Evolutionary conservation across 2,797 vertebrate species (phyloP).

Genomic region (Sebastes vulpes): DNA sequence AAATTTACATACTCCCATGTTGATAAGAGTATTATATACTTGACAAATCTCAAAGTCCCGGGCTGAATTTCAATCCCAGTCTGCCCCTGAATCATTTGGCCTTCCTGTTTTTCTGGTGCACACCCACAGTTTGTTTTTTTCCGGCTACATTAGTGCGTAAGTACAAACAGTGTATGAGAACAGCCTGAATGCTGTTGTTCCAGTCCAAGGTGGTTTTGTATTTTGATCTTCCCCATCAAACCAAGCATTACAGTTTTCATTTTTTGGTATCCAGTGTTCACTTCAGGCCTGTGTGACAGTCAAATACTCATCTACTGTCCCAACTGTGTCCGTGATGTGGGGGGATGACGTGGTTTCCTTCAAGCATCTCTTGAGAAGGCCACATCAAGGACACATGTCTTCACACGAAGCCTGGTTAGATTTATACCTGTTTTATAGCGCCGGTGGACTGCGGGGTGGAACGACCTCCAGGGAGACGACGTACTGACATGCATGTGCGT

Average conservation of each 20-base stretch:
- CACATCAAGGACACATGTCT: conserved; percentile 40
- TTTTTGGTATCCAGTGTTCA: neutral
- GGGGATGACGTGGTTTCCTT: neutral
- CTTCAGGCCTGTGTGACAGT: neutral
- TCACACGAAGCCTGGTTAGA: conserved; percentile 12
- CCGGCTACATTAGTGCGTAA: no score
- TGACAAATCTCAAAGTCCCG: no score
- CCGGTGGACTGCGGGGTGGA: neutral
- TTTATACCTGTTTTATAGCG: conserved; percentile 39
- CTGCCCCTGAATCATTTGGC: no score
- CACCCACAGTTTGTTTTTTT: no score
- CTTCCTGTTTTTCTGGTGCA: no score
- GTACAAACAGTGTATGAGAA: no score
- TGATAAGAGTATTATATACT: no score
- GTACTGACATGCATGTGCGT: neutral
- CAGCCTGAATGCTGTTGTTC: neutral
- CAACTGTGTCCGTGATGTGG: neutral
- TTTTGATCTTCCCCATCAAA: neutral
- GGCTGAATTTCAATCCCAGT: no score
- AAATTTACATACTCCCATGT: no score
- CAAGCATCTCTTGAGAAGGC: neutral
- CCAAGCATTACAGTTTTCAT: neutral
- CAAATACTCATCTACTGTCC: neutral
- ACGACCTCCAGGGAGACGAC: conserved; percentile 23
- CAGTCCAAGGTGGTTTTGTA: neutral